Conservation (phyloP, 2,888 invertebrate species). For the Plebejus anna region DNA sequence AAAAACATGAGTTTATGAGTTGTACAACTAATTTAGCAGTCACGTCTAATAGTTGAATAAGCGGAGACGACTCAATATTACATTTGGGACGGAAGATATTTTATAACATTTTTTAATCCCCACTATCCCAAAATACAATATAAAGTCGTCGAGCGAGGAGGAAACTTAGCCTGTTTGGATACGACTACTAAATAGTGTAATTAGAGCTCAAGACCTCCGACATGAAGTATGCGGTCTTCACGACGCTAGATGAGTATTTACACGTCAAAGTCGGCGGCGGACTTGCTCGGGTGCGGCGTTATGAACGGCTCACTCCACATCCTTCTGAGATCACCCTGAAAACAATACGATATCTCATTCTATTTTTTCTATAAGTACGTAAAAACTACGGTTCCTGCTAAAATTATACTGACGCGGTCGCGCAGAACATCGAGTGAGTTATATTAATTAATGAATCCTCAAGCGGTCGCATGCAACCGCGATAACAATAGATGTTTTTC, state of each 20-base stretch:
- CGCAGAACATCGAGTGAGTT: too few species aligned
- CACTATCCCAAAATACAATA: neutral
- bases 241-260: conserved; percentile 45
- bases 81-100: conserved; percentile 24
- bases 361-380: too few species aligned
- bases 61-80: conserved; percentile 10
- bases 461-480: too few species aligned
- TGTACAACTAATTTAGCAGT: conserved; percentile 16
- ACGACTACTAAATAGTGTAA: neutral
- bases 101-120: neutral
- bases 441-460: too few species aligned
- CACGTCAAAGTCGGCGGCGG: conserved; percentile 73
- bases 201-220: neutral
- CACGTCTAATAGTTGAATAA: conserved; percentile 19
- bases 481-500: too few species aligned
- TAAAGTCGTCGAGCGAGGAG: neutral
- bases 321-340: conserved; percentile 94
- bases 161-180: neutral
- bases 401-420: too few species aligned
- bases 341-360: neutral
- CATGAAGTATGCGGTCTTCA: neutral
- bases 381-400: too few species aligned
- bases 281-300: conserved; percentile 87
- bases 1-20: neutral
- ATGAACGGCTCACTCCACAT: conserved; percentile 99